Percentiles rank a stretch among this genome's conserved stretches.
These are phyloP conservation scores for Pleuronectes platessa DNA, from an alignment of 2,113 vertebrate species.

Conservation along the genomic window DNA sequence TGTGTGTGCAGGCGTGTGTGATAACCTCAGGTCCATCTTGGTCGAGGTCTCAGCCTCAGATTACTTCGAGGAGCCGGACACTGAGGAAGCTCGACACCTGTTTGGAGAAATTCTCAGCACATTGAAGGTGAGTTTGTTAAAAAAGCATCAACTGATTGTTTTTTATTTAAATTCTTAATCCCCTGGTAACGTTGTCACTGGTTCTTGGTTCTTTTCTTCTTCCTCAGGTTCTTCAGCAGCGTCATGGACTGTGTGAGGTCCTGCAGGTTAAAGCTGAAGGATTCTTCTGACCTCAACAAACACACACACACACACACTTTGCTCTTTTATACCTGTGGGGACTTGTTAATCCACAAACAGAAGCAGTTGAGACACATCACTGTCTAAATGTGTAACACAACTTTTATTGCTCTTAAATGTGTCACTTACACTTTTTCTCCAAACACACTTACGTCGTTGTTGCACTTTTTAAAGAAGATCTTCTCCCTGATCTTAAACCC, in stretches of 20 bases:
- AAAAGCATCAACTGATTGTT: background rate
- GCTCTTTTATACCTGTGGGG: no score
- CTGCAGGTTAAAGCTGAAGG: conserved; percentile 90
- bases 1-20: conserved; percentile 84
- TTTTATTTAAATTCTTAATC: no score
- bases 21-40: conserved; percentile 87
- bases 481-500: background rate
- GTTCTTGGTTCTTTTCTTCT: background rate
- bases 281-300: conserved; percentile 78
- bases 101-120: conserved; percentile 93
- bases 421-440: no score
- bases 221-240: conserved; percentile 87
- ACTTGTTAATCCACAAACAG: no score
- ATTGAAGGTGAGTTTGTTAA: conserved; percentile 83
- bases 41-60: conserved; percentile 89
- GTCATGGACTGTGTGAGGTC: conserved; percentile 89
- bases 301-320: background rate
- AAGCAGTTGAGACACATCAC: no score
- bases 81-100: conserved; percentile 88
- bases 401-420: background rate
- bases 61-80: conserved; percentile 91
- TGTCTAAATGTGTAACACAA: background rate
- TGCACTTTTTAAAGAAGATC: background rate
- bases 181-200: background rate
- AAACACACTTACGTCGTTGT: no score